phyloP scores from a whole-genome alignment of 2,797 vertebrate species.

The Fringilla coelebs region DNA sequence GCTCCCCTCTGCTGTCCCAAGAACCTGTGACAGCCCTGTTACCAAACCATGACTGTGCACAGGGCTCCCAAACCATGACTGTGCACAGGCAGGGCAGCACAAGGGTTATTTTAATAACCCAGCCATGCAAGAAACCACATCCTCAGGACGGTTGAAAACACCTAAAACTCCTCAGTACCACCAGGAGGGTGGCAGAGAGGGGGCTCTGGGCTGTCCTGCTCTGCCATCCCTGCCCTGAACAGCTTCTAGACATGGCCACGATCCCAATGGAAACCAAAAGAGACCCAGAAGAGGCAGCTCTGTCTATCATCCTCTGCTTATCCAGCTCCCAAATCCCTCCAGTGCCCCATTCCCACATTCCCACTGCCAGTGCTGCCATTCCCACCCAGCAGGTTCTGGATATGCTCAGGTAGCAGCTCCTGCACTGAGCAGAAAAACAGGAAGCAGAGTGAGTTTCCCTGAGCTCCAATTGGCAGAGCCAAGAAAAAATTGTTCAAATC shows the following conservation, averaged over 20 bases:
- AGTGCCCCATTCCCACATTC: not conserved
- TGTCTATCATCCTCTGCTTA: not conserved
- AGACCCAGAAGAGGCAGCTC: not conserved
- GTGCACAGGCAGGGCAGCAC: not conserved
- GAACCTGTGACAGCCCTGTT: not conserved
- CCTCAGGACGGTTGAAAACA: not conserved
- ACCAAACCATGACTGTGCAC: too few relatives aligned
- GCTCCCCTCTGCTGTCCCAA: not conserved
- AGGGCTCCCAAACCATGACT: not conserved
- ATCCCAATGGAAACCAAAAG: not conserved
- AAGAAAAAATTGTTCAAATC: not conserved
- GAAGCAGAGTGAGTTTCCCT: not conserved
- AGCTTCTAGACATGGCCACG: rapidly evolving
- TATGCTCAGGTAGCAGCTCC: rapidly evolving
- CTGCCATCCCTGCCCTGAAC: not conserved
- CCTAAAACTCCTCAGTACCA: not conserved
- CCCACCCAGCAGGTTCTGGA: not conserved
- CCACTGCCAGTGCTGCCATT: not conserved
- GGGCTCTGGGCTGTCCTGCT: not conserved
- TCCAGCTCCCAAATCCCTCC: not conserved
- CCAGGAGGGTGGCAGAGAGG: not conserved
- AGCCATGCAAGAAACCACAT: not conserved
- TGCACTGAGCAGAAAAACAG: not conserved
- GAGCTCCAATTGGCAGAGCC: not conserved
- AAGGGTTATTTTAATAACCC: not conserved